A percentile compares a stretch with the other conserved stretches of the same genome.
Conservation (phyloP, 2,113 vertebrate genomes). For the Thinocorus orbignyianus region DNA sequence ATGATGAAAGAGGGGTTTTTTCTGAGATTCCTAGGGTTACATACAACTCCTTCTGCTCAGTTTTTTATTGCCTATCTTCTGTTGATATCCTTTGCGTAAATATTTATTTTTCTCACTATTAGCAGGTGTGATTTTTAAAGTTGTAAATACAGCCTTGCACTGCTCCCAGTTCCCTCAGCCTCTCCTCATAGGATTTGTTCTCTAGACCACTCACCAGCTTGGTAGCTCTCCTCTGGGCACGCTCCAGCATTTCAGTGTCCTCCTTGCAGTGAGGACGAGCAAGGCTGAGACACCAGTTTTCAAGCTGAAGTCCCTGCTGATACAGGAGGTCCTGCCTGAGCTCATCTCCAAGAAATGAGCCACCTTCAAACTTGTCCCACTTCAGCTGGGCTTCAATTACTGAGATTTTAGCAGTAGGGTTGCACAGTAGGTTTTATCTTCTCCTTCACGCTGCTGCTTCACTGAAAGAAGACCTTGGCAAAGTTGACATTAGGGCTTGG, state of each 20-base stretch:
- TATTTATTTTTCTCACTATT: background rate
- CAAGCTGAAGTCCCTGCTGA: background rate
- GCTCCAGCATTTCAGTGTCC: no score
- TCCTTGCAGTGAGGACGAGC: background rate
- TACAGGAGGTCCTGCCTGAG: background rate
- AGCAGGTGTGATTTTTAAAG: background rate
- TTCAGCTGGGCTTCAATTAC: background rate
- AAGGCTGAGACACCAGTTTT: accelerated
- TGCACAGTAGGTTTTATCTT: background rate
- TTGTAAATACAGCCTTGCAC: background rate
- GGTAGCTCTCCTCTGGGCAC: no score
- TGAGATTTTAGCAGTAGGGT: background rate
- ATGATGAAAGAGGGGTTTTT: background rate
- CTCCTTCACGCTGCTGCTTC: background rate
- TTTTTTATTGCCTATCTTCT: background rate
- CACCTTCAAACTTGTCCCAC: background rate
- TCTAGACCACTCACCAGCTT: no score
- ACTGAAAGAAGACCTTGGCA: background rate
- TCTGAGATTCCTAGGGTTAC: background rate
- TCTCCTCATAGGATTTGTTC: no score
- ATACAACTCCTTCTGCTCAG: background rate
- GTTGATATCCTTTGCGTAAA: background rate
- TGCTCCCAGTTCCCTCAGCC: background rate
- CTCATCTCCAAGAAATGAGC: background rate
- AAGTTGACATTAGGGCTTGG: accelerated